Percentiles rank a stretch among this genome's conserved stretches.
phyloP scores from a whole-genome alignment of 2,797 vertebrate genomes.

The Platalea minor region DNA sequence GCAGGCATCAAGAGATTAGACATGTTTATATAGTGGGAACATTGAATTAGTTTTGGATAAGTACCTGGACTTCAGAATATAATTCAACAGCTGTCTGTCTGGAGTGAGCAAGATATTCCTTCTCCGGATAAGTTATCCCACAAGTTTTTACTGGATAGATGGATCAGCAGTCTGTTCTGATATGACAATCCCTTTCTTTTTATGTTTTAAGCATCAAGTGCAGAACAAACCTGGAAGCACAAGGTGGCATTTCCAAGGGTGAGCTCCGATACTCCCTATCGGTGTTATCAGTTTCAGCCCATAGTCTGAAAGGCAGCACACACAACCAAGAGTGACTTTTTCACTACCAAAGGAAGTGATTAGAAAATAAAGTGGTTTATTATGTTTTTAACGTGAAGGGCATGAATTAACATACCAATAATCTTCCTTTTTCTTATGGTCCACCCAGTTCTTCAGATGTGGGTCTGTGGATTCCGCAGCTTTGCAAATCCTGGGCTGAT shows the following conservation, averaged over 20 bases:
- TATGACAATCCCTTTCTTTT: not conserved
- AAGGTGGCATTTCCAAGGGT: not conserved
- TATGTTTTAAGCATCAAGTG: not conserved
- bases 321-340: not conserved
- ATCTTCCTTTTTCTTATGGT: not conserved
- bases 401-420: not conserved
- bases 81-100: not conserved
- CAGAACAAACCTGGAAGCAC: not conserved
- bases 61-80: not conserved
- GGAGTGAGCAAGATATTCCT: conserved; percentile 4
- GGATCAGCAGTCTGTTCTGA: not conserved
- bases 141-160: not conserved
- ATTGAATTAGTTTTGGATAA: conserved; percentile 15
- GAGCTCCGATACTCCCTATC: not conserved
- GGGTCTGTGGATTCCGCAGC: not conserved
- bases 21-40: conserved; percentile 14
- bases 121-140: not conserved
- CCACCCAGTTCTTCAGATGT: not conserved
- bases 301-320: not conserved
- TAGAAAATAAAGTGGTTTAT: not conserved
- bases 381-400: not conserved
- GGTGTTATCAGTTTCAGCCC: not conserved
- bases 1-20: not conserved
- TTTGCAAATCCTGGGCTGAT: not conserved
- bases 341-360: not conserved